Conservation (phyloP, 2,888 invertebrate genomes). For the Leucoptera coffeella region DNA sequence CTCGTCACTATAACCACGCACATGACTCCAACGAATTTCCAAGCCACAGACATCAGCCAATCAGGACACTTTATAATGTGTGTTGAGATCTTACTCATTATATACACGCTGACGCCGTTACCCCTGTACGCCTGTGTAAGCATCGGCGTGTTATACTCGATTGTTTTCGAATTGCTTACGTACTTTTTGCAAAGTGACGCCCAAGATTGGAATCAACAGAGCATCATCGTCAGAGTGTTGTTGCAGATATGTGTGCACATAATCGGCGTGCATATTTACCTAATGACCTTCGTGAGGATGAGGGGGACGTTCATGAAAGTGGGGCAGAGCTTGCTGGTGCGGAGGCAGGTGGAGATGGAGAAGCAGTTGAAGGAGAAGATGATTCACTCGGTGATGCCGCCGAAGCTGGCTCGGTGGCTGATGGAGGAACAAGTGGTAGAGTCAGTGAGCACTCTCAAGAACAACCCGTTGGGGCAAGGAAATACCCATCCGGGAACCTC, state of each 20-base stretch:
- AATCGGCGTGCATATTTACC: constrained; percentile 86
- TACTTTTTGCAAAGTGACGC: constrained; percentile 38
- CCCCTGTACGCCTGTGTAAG: constrained; percentile 79
- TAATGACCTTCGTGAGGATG: constrained; percentile 90
- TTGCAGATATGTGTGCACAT: constrained; percentile 87
- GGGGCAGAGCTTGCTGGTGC: constrained; percentile 85
- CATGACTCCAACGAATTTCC: too few species aligned
- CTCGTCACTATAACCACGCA: constrained; percentile 55
- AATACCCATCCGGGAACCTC: constrained; percentile 52
- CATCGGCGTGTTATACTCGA: constrained; percentile 76
- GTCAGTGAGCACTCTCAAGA: constrained; percentile 48
- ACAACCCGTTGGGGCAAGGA: constrained; percentile 30
- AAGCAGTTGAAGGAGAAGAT: constrained; percentile 93
- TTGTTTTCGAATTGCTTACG: constrained; percentile 75
- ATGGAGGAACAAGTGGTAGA: constrained; percentile 68
- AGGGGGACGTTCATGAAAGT: constrained; percentile 95
- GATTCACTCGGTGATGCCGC: constrained; percentile 97
- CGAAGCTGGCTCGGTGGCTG: constrained; percentile 81
- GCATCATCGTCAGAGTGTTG: constrained; percentile 64
- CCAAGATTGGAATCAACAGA: constrained; percentile 48
- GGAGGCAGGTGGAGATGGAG: constrained; percentile 86
- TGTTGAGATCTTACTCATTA: constrained; percentile 80
- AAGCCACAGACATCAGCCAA: constrained; percentile 61
- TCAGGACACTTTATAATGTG: constrained; percentile 79
- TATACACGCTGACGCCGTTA: constrained; percentile 91